Conservation (phyloP, 2,797 vertebrate genomes). For the Alauda arvensis region DNA sequence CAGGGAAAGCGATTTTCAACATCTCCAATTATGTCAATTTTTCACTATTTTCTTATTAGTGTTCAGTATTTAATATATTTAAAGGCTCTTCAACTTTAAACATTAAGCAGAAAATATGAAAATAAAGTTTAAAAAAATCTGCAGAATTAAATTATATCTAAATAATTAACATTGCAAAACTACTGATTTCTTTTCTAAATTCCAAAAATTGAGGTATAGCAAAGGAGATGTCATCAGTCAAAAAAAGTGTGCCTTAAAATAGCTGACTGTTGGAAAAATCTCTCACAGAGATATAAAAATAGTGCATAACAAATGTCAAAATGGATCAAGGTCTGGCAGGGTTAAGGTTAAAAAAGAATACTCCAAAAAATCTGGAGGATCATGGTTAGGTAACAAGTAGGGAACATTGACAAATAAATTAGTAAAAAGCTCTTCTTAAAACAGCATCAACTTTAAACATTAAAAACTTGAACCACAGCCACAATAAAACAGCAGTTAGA, state of each 20-base stretch:
- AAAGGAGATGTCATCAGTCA: slow-evolving; percentile 84
- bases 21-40: slow-evolving; percentile 74
- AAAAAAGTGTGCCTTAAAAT: slow-evolving; percentile 83
- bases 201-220: slow-evolving; percentile 86
- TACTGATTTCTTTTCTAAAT: slow-evolving; percentile 81
- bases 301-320: slow-evolving; percentile 95
- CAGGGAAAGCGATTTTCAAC: slow-evolving; percentile 68
- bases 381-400: slow-evolving; percentile 81
- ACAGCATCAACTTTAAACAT: slow-evolving; percentile 87
- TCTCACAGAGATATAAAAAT: slow-evolving; percentile 86
- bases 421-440: slow-evolving; percentile 84
- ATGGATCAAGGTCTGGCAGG: slow-evolving; percentile 83
- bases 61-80: slow-evolving; percentile 78
- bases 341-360: slow-evolving; percentile 80
- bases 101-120: slow-evolving; percentile 86
- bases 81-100: slow-evolving; percentile 85
- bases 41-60: slow-evolving; percentile 69
- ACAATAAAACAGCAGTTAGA: slow-evolving; percentile 85
- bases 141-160: slow-evolving; percentile 86
- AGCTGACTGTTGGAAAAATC: slow-evolving; percentile 81
- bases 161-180: slow-evolving; percentile 83
- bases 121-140: slow-evolving; percentile 91
- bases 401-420: slow-evolving; percentile 84
- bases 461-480: slow-evolving; percentile 87
- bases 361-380: slow-evolving; percentile 82